Base-by-base conservation (phyloP, 2,797 vertebrate genomes). In the Hemibagrus guttatus region DNA sequence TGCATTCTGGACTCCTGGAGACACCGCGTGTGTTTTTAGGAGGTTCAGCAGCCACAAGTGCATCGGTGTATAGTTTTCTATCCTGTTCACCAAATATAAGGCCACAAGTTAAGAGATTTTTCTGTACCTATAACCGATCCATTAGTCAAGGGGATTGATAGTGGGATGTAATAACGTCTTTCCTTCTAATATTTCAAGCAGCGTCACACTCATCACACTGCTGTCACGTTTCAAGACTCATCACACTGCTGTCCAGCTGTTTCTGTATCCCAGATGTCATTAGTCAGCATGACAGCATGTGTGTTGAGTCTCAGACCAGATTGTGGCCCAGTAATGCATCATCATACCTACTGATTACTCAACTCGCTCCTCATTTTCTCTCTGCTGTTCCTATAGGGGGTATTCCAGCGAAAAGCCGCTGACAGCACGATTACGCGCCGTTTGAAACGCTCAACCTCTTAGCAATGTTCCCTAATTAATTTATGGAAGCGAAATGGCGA, bases 391-490 rank as follows among this genome's bases (percentile, higher is more conserved):
- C 78, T 80, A 61, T 61, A 42, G 56, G 56, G 76, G 56, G 78
- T 59, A 42, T 39, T 80, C 21, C 78, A 39, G 78, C 23, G 56
- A 61, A 61, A 42, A 14, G 56, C 19, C 13, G 78, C 31, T 80
- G 78, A 80, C 78, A 80, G 78, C 56, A 39, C 7, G 56, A 42
- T 59, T 26, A 80, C 26, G 78, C 61, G 56, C 35, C 78, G 56
- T 61, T 35, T 26, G 16, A 39, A 68, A 52, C 13, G 49, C 88
- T 83, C 61, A 46, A 31, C 81, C 87, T 75, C 85, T 84, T 58
- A 81, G 81, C 76, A n/a, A 69, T 84, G 58, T 84, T 87, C 83
- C 74, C 80, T 79, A 89, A 86, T 88, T 69, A 90, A 83, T 86
- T 86, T 84, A 78, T 81, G 82, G 85, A 86, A 89, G 78, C 84